Conservation (phyloP, 2,888 invertebrate genomes). For the Nephrotoma flavescens region DNA sequence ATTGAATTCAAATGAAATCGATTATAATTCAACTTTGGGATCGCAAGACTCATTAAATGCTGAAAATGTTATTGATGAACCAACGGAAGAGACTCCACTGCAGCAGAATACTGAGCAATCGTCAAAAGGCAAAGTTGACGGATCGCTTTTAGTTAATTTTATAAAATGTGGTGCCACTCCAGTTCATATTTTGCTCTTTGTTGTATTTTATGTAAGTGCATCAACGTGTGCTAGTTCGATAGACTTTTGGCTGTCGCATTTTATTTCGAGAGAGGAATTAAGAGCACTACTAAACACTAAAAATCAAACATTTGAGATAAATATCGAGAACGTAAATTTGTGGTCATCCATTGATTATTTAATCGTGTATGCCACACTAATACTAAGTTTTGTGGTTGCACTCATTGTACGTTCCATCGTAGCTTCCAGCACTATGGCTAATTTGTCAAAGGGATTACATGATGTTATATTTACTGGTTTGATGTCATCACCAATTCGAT, state of each 20-base stretch:
- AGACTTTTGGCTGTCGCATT: conserved; percentile 57
- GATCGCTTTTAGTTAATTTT: conserved; percentile 32
- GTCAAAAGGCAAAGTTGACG: conserved; percentile 31
- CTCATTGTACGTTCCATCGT: conserved; percentile 41
- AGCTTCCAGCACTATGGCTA: conserved; percentile 46
- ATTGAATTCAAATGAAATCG: conserved; percentile 19
- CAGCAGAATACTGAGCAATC: conserved; percentile 25
- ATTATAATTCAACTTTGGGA: conserved; percentile 1
- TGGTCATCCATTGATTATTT: background rate
- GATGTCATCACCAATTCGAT: conserved; percentile 38
- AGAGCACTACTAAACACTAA: background rate
- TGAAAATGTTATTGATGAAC: conserved; percentile 21
- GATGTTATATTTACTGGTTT: conserved; percentile 48
- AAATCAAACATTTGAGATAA: background rate
- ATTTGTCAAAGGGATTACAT: conserved; percentile 52
- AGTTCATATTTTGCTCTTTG: conserved; percentile 28
- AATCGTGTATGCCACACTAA: conserved; percentile 16
- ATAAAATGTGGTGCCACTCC: conserved; percentile 38
- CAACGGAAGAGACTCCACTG: conserved; percentile 13
- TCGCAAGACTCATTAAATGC: conserved; percentile 3
- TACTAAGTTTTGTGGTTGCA: conserved; percentile 37
- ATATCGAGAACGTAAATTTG: conserved; percentile 17
- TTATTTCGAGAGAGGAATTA: conserved; percentile 22
- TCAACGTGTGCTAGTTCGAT: conserved; percentile 43
- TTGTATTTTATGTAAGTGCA: conserved; percentile 35